phyloP scores from a whole-genome alignment of 1,140 invertebrate species.

The Pseudobourletiella spinata region DNA sequence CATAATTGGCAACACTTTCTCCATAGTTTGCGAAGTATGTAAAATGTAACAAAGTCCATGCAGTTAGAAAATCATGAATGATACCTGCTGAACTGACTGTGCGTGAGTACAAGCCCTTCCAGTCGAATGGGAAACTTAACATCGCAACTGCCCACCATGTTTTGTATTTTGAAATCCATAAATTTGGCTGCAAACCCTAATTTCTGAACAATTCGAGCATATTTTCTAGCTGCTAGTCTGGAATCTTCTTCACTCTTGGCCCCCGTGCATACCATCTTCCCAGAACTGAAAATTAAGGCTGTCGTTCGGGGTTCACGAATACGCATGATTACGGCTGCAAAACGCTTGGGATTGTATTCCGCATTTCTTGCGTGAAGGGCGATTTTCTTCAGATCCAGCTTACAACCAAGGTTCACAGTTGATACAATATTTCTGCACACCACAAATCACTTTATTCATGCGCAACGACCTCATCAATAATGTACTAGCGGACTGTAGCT shows the following conservation, averaged over 20 bases:
- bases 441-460: no score
- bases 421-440: slow-evolving; percentile 95
- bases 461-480: no score
- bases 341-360: slow-evolving; percentile 99
- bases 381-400: slow-evolving; percentile 93
- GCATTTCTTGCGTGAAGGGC: slow-evolving; percentile 98
- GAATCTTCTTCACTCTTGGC: slow-evolving; percentile 99
- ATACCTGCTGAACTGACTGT: slow-evolving; percentile 91
- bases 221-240: slow-evolving; percentile 91
- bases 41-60: no score
- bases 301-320: slow-evolving; percentile 97
- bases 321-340: slow-evolving; percentile 99
- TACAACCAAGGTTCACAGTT: slow-evolving; percentile 94
- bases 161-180: slow-evolving; percentile 99
- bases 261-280: slow-evolving; percentile 99
- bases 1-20: not conserved
- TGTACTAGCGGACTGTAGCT: no score
- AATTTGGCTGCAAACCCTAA: slow-evolving; percentile 98
- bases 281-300: slow-evolving; percentile 97
- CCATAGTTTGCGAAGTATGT: not conserved
- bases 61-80: slow-evolving; percentile 16
- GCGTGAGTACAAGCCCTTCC: slow-evolving; percentile 92
- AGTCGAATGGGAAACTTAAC: slow-evolving; percentile 97
- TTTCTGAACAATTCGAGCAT: slow-evolving; percentile 98
- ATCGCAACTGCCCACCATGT: slow-evolving; percentile 99